Evolutionary conservation across 2,888 invertebrate genomes (phyloP), one percentile per base, ranked within the genome.

Genomic region (Tiphia femorata): DNA sequence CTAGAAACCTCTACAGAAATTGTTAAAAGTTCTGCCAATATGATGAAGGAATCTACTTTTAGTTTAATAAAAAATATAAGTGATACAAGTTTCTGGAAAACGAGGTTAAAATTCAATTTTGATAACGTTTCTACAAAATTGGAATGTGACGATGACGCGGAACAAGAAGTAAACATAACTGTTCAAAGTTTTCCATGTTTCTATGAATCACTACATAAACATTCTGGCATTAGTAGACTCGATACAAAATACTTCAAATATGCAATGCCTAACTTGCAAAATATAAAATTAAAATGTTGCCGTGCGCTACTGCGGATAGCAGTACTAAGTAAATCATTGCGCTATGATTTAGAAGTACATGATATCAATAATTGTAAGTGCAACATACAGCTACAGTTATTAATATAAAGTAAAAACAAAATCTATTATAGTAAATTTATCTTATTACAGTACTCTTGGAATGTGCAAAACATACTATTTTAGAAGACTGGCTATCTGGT

Each of bases 401-500:
- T 5, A 43, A 33, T 19, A 12, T 47, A 10, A 16, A 20, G 5
- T 17, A 10, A 42, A 2, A 23, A 6, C 30, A 20, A 49, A 29
- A 3, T 52, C 57, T 64, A 62, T 48, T 2, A 38, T 8, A 54
- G 2, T 8, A 49, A 53, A n/a, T n/a, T n/a, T n/a, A n/a, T n/a
- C 41, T 43, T 40, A 54, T 53, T 79, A 76, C 63, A 85, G 85
- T 87, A 23, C 73, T 88, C 41, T 67, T 86, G 16, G 84, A 87
- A 67, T 80, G 87, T 49, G 85, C 86, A 7, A 79, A 83, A 52
- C 77, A 84, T 52, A 81, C 84, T 7, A 72, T 88, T 41, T 76
- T 82, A 14, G 85, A 86, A 70, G 88, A 89, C 65, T 84, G 85
- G 68, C 76, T 83, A 1, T 76, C 87, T 33, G 86, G 87, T 10